Percentiles rank a stretch among this genome's conserved stretches.
Evolutionary conservation across 2,113 vertebrate species (phyloP).

Genomic region (Sinocyclocheilus anophthalmus): DNA sequence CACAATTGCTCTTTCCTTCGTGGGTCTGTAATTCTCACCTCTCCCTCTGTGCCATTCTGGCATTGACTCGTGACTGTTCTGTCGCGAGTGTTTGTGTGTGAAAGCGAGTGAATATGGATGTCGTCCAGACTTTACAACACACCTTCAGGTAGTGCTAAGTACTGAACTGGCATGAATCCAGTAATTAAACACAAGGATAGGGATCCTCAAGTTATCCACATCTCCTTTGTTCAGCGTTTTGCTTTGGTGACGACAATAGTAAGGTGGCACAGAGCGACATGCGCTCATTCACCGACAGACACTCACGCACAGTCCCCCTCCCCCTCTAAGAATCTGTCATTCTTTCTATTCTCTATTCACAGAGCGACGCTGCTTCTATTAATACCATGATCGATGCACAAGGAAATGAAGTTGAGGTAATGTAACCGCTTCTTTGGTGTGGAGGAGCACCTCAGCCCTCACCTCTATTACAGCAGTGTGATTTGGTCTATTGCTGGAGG

Average conservation of each 20-base stretch:
- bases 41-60: neutral
- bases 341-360: slow-evolving; percentile 59
- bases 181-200: slow-evolving; percentile 35
- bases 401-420: slow-evolving; percentile 66
- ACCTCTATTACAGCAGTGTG: neutral
- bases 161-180: neutral
- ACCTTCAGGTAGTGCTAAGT: neutral
- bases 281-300: slow-evolving; percentile 66
- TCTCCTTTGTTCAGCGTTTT: slow-evolving; percentile 71
- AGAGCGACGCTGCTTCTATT: slow-evolving; percentile 66
- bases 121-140: slow-evolving; percentile 20
- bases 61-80: slow-evolving; percentile 26
- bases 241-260: slow-evolving; percentile 63
- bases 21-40: slow-evolving; percentile 51
- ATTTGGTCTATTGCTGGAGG: neutral
- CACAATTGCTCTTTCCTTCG: slow-evolving; percentile 12
- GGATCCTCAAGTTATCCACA: slow-evolving; percentile 54
- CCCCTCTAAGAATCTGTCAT: slow-evolving; percentile 41
- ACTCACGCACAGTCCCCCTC: slow-evolving; percentile 62
- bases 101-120: slow-evolving; percentile 15
- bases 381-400: slow-evolving; percentile 69
- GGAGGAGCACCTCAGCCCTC: slow-evolving; percentile 13
- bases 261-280: slow-evolving; percentile 65
- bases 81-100: neutral
- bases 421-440: slow-evolving; percentile 59